These are phyloP conservation scores for Sturnira hondurensis DNA, from an alignment of 2,113 vertebrate species.

Conservation along the genomic window DNA sequence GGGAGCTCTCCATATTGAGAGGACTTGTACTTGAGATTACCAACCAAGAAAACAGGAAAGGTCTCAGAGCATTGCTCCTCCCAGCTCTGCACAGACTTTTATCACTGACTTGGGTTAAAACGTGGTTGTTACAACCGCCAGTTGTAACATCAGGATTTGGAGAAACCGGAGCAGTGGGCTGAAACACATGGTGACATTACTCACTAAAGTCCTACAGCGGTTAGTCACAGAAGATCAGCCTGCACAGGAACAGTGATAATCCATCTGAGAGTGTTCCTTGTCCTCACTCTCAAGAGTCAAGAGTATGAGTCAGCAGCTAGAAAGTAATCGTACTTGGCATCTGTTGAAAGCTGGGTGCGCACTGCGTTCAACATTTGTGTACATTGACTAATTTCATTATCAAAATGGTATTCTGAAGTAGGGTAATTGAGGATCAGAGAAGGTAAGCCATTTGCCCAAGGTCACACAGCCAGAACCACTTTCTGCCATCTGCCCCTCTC, in stretches of 20 bases:
- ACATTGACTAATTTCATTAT: neutral
- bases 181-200: neutral
- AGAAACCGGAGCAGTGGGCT: neutral
- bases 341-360: neutral
- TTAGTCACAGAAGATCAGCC: neutral
- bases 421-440: neutral
- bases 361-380: neutral
- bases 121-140: neutral
- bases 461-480: neutral
- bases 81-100: neutral
- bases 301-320: neutral
- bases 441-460: neutral
- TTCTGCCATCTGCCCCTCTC: neutral
- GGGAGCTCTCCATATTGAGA: neutral
- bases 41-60: neutral
- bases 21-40: neutral
- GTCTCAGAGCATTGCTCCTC: neutral
- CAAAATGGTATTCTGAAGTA: neutral
- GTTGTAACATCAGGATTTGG: neutral
- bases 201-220: neutral
- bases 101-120: neutral
- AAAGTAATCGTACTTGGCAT: neutral
- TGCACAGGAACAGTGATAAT: neutral
- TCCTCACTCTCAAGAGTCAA: neutral
- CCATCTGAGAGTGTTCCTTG: neutral